Conservation (phyloP, 2,888 invertebrate genomes). For the Myopa tessellatipennis region DNA sequence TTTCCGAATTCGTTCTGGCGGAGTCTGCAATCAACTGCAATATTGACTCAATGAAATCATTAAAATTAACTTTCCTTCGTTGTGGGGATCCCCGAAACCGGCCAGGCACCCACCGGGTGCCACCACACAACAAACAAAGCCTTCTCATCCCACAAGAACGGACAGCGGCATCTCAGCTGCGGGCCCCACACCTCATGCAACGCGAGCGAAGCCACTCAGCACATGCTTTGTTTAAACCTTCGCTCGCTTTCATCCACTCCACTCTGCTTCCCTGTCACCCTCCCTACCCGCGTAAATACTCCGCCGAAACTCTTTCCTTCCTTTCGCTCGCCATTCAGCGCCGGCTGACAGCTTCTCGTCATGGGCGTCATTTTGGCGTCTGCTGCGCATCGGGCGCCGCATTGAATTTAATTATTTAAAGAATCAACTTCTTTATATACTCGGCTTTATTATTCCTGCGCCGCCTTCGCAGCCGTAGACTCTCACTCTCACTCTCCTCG, state of each 20-base stretch:
- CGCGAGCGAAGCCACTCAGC: too few relatives aligned
- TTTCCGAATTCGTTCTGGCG: background rate
- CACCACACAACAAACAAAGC: too few relatives aligned
- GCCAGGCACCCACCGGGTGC: too few relatives aligned
- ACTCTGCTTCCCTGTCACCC: background rate
- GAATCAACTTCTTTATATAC: constrained; percentile 24
- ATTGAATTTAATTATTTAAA: constrained; percentile 35
- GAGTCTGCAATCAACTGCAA: background rate
- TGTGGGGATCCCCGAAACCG: background rate
- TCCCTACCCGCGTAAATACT: background rate
- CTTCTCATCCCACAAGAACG: too few relatives aligned
- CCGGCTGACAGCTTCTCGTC: too few relatives aligned
- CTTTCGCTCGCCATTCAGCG: too few relatives aligned
- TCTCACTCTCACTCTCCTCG: too few relatives aligned
- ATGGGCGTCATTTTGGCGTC: background rate
- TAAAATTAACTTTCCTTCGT: background rate
- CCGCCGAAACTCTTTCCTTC: background rate
- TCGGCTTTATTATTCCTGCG: background rate
- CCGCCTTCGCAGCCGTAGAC: background rate
- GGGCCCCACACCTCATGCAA: too few relatives aligned
- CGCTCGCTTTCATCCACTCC: too few relatives aligned
- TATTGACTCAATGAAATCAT: constrained; percentile 24
- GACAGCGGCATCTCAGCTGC: too few relatives aligned
- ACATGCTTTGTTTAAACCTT: too few relatives aligned
- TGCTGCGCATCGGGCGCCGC: constrained; percentile 1